Conservation (phyloP, 2,888 invertebrate genomes). For the Aromia moschata region DNA sequence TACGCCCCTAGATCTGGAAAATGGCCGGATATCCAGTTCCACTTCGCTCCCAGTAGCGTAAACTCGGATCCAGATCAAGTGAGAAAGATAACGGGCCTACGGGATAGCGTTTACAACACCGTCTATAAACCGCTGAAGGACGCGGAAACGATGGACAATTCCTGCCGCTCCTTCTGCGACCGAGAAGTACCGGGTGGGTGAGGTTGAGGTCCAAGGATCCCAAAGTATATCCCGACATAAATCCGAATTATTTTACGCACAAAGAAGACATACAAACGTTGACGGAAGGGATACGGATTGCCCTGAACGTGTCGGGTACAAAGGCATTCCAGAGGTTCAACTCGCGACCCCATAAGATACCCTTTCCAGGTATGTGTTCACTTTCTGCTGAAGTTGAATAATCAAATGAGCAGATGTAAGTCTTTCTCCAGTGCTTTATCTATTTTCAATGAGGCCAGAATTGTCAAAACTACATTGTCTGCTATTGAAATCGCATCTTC, state of each 20-base stretch:
- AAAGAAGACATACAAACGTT: constrained; percentile 81
- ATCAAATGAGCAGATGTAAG: too few relatives aligned
- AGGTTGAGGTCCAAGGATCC: constrained; percentile 84
- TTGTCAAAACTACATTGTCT: too few relatives aligned
- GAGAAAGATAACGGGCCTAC: constrained; percentile 73
- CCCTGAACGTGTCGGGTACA: constrained; percentile 80
- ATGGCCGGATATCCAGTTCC: constrained; percentile 89
- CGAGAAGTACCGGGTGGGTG: constrained; percentile 89
- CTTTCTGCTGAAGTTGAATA: too few relatives aligned
- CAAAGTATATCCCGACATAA: constrained; percentile 82
- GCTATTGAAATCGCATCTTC: too few relatives aligned
- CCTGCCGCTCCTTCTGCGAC: constrained; percentile 82
- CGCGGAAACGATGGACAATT: too few relatives aligned
- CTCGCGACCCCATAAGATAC: constrained; percentile 80
- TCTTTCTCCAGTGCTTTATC: too few relatives aligned
- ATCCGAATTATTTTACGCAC: constrained; percentile 92
- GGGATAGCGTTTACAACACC: constrained; percentile 84
- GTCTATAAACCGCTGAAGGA: constrained; percentile 83
- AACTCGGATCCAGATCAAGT: constrained; percentile 87
- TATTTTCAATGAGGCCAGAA: too few relatives aligned
- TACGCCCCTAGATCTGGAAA: constrained; percentile 80
- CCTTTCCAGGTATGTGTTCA: constrained; percentile 80
- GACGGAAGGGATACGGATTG: constrained; percentile 86
- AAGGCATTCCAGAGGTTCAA: constrained; percentile 83
- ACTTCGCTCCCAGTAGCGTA: constrained; percentile 85